A percentile compares a stretch with the other conserved stretches of the same genome.
Evolutionary conservation across 2,797 vertebrate species (phyloP).

Genomic region (Lepus oiostolus): DNA sequence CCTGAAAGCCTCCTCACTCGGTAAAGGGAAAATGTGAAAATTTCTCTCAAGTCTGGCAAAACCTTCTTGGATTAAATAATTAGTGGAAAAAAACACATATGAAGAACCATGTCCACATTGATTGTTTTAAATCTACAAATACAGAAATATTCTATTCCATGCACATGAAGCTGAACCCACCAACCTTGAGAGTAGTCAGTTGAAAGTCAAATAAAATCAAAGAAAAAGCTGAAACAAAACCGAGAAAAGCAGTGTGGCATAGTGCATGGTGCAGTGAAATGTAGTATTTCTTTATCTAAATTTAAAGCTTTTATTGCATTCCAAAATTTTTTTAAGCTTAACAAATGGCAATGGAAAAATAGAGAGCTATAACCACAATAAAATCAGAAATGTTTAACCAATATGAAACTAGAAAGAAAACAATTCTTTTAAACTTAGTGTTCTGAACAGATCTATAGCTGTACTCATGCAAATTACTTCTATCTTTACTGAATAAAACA

Average conservation of each 20-base stretch:
- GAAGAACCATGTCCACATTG: background rate
- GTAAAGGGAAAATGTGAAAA: background rate
- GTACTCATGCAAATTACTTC: background rate
- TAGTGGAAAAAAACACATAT: background rate
- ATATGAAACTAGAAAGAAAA: conserved; percentile 20
- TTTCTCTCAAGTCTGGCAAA: background rate
- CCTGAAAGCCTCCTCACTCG: background rate
- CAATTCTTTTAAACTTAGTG: background rate
- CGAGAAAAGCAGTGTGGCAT: background rate
- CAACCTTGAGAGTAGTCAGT: background rate
- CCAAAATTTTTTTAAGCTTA: background rate
- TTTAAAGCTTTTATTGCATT: background rate
- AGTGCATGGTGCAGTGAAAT: background rate
- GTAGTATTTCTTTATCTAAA: background rate
- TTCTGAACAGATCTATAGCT: background rate
- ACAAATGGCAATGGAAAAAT: background rate
- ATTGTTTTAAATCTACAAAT: background rate
- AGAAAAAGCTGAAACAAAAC: conserved; percentile 32
- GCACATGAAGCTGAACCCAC: background rate
- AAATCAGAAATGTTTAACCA: conserved; percentile 27
- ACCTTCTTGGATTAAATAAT: conserved; percentile 20
- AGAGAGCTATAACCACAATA: conserved; percentile 5
- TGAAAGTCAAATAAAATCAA: conserved; percentile 45
- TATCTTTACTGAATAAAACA: background rate
- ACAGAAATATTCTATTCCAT: background rate